Conservation (phyloP, 2,113 vertebrate genomes). For the Mungos mungo region DNA sequence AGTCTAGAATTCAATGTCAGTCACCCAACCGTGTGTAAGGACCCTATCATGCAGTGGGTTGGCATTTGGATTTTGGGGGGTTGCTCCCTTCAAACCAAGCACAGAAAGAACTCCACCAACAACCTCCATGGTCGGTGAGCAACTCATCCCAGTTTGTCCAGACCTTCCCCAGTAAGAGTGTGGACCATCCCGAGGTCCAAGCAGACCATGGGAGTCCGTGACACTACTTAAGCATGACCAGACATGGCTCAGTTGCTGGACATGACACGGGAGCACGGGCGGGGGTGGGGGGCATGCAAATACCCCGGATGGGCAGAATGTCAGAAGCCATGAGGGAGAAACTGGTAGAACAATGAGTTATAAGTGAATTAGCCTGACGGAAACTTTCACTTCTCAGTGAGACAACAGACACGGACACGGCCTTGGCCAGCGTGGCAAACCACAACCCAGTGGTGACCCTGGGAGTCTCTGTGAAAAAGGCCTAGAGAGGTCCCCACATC, state of each 20-base stretch:
- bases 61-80: background rate
- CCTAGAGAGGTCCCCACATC: background rate
- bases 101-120: background rate
- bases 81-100: background rate
- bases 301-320: background rate
- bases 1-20: background rate
- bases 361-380: background rate
- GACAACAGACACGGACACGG: background rate
- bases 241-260: rapidly evolving
- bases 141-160: background rate
- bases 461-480: background rate
- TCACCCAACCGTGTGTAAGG: background rate
- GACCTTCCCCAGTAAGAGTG: rapidly evolving
- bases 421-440: background rate
- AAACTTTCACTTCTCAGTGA: background rate
- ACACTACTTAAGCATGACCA: background rate
- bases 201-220: background rate
- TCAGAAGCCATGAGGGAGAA: background rate
- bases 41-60: background rate
- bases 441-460: background rate
- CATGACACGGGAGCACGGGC: rapidly evolving
- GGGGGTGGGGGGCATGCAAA: rapidly evolving
- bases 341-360: background rate
- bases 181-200: rapidly evolving
- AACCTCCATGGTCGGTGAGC: background rate